Conservation (phyloP, 1,140 invertebrate species). For the Drosophila fuyamai region DNA sequence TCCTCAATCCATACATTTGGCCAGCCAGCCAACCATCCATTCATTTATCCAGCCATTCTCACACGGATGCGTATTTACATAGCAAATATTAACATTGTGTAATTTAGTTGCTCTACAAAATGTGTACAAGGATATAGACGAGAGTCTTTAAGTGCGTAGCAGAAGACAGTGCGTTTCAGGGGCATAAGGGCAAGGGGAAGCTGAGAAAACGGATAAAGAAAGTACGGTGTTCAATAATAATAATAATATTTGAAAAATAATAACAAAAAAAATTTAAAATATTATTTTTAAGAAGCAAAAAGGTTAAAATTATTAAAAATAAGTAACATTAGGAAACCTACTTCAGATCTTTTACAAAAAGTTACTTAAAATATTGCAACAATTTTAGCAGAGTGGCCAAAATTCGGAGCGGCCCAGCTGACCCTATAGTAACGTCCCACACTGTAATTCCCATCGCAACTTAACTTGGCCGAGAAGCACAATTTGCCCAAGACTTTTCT, state of each 20-base stretch:
- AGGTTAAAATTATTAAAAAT: no score
- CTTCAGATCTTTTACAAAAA: no score
- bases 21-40: slow-evolving; percentile 17
- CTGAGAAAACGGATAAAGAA: no score
- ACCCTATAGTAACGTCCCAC: not conserved
- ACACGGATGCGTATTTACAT: slow-evolving; percentile 47
- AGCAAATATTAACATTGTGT: slow-evolving; percentile 80
- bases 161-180: not conserved
- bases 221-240: no score
- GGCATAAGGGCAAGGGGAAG: not conserved
- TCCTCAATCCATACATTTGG: not conserved
- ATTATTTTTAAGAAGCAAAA: no score
- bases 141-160: slow-evolving; percentile 18
- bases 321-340: no score
- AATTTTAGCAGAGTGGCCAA: no score
- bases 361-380: no score
- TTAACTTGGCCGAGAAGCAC: slow-evolving; percentile 33
- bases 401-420: not conserved
- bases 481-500: slow-evolving; percentile 75
- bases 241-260: no score
- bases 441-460: slow-evolving; percentile 21
- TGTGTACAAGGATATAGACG: slow-evolving; percentile 55
- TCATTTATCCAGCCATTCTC: slow-evolving; percentile 30
- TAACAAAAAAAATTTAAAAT: no score
- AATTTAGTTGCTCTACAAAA: slow-evolving; percentile 78